Conservation (phyloP, 2,113 vertebrate genomes). For the Himantopus leucocephalus region DNA sequence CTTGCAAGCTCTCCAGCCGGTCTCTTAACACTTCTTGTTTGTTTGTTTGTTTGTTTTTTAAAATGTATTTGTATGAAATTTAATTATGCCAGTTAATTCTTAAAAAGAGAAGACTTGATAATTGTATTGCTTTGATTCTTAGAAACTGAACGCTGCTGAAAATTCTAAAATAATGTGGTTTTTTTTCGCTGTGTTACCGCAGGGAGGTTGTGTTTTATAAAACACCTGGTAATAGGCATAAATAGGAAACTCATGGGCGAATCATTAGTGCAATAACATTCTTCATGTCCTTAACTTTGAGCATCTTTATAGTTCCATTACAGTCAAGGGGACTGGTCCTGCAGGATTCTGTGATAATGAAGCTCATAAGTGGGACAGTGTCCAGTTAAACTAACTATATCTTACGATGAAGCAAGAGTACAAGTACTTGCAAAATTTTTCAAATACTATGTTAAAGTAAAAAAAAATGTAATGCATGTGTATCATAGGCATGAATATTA, state of each 20-base stretch:
- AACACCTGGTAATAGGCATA: neutral
- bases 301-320: neutral
- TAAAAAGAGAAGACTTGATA: neutral
- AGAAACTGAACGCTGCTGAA: neutral
- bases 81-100: neutral
- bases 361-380: accelerated
- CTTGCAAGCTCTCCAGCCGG: neutral
- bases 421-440: neutral
- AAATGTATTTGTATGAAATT: neutral
- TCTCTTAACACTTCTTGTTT: neutral
- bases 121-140: neutral
- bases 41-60: neutral
- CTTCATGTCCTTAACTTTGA: neutral
- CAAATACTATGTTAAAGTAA: neutral
- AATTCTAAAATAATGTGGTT: neutral
- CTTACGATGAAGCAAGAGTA: neutral
- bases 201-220: neutral
- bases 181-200: neutral
- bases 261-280: neutral
- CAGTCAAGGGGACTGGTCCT: neutral
- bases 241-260: neutral
- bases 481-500: neutral
- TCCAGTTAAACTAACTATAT: neutral
- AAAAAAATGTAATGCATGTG: too few species aligned
- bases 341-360: neutral